These are phyloP conservation scores for Etheostoma cragini DNA, from an alignment of 2,113 vertebrate species.

Conservation along the genomic window DNA sequence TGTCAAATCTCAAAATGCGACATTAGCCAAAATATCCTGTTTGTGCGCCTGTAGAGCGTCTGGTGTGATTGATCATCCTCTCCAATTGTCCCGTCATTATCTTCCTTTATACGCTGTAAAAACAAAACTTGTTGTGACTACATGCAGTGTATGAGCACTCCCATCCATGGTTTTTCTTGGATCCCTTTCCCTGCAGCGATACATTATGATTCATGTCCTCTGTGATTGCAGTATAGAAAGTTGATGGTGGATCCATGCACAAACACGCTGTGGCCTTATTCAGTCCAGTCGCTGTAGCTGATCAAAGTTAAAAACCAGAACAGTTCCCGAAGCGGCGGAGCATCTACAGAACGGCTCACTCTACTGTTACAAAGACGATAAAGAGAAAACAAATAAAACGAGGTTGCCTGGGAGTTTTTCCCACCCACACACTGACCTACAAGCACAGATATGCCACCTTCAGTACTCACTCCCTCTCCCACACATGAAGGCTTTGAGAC, in stretches of 20 bases:
- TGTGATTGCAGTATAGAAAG: slow-evolving; percentile 7
- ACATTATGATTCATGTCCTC: slow-evolving; percentile 34
- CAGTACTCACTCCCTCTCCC: slow-evolving; percentile 1
- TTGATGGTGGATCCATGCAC: slow-evolving; percentile 4
- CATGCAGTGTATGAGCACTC: neutral
- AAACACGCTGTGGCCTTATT: slow-evolving; percentile 29
- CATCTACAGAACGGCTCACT: slow-evolving; percentile 37
- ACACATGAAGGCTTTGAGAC: slow-evolving; percentile 25
- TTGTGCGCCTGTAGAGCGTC: no score
- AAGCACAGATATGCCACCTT: slow-evolving; percentile 41
- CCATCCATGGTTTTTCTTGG: slow-evolving; percentile 9
- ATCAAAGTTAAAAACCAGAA: slow-evolving; percentile 39
- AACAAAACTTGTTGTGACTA: slow-evolving; percentile 14
- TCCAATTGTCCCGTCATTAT: neutral
- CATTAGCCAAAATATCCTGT: no score
- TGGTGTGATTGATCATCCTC: neutral
- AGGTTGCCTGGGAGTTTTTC: slow-evolving; percentile 20
- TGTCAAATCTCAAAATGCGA: neutral
- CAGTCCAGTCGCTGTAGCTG: slow-evolving; percentile 17
- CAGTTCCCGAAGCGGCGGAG: slow-evolving; percentile 1
- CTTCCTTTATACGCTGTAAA: slow-evolving; percentile 8
- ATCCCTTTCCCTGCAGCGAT: neutral
- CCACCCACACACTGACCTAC: slow-evolving; percentile 61
- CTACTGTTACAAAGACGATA: slow-evolving; percentile 23
- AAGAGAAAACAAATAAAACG: slow-evolving; percentile 1